These are phyloP conservation scores for Podotricha telesiphe DNA, from an alignment of 2,888 invertebrate genomes.

Conservation along the genomic window DNA sequence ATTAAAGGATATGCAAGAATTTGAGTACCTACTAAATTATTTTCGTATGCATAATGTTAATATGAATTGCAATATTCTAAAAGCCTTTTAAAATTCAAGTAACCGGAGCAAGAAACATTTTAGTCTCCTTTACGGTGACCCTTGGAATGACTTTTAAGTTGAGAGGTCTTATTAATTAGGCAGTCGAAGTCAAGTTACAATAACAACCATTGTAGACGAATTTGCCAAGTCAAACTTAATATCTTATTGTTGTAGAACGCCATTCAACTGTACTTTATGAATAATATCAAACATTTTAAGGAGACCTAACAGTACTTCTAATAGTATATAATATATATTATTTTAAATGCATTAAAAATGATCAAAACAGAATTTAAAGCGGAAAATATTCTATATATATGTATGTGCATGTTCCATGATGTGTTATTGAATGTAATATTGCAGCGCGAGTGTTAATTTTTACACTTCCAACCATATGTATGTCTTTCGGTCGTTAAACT, in stretches of 20 bases:
- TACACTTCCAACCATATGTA: slow-evolving; percentile 36
- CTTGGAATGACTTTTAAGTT: slow-evolving; percentile 34
- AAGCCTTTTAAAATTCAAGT: slow-evolving; percentile 11
- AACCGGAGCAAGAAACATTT: slow-evolving; percentile 16
- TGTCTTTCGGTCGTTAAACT: slow-evolving; percentile 32
- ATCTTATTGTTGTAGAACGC: slow-evolving; percentile 10
- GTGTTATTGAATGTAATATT: slow-evolving; percentile 17
- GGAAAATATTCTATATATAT: neutral
- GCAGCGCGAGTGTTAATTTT: slow-evolving; percentile 37
- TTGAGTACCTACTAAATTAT: neutral
- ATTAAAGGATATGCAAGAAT: no score
- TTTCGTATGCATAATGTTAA: neutral
- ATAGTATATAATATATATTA: neutral
- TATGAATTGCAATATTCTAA: neutral
- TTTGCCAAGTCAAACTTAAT: slow-evolving; percentile 22
- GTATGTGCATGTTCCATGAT: neutral
- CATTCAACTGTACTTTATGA: slow-evolving; percentile 11
- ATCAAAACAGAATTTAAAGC: neutral
- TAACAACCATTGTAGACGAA: slow-evolving; percentile 37
- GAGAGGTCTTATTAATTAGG: slow-evolving; percentile 37
- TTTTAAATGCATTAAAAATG: neutral
- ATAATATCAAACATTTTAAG: slow-evolving; percentile 14
- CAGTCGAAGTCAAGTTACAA: slow-evolving; percentile 39
- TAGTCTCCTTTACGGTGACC: slow-evolving; percentile 26
- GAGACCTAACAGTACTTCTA: neutral